Evolutionary conservation across 2,113 vertebrate genomes (phyloP).

Genomic region (Malurus melanocephalus): DNA sequence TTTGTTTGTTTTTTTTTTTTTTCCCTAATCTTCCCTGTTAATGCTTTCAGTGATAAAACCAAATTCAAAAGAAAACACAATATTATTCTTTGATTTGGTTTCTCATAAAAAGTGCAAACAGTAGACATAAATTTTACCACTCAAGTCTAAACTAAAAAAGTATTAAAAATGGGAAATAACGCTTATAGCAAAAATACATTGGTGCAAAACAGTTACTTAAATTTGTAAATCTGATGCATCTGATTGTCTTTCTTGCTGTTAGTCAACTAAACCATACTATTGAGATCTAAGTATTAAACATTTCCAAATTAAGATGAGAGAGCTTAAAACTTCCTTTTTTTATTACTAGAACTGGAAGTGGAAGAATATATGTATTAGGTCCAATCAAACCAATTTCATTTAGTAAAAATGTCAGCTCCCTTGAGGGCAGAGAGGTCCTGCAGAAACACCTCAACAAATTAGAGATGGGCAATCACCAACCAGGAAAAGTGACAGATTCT

Average conservation of each 20-base stretch:
- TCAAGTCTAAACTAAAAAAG: not conserved
- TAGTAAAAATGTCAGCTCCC: accelerated
- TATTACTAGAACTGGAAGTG: not conserved
- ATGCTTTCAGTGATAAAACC: not conserved
- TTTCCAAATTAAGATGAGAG: not conserved
- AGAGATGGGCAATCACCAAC: not conserved
- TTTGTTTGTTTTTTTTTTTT: too few species aligned
- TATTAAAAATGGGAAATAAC: not conserved
- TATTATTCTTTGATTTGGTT: not conserved
- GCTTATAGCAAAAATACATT: not conserved
- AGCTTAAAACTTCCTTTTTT: not conserved
- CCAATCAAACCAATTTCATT: not conserved
- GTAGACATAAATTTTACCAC: not conserved
- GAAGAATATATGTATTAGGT: not conserved
- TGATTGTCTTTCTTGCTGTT: not conserved
- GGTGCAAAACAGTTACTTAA: not conserved
- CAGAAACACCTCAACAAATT: not conserved
- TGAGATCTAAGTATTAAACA: not conserved
- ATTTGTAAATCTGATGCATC: not conserved
- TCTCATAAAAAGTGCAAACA: not conserved
- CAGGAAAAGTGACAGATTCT: not conserved
- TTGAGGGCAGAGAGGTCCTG: accelerated
- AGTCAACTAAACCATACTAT: not conserved
- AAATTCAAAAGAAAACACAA: not conserved
- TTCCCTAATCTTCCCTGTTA: accelerated